A percentile compares a stretch with the other conserved stretches of the same genome.
These are phyloP conservation scores for Piprites chloris DNA, from an alignment of 2,113 vertebrate genomes.

Conservation along the genomic window DNA sequence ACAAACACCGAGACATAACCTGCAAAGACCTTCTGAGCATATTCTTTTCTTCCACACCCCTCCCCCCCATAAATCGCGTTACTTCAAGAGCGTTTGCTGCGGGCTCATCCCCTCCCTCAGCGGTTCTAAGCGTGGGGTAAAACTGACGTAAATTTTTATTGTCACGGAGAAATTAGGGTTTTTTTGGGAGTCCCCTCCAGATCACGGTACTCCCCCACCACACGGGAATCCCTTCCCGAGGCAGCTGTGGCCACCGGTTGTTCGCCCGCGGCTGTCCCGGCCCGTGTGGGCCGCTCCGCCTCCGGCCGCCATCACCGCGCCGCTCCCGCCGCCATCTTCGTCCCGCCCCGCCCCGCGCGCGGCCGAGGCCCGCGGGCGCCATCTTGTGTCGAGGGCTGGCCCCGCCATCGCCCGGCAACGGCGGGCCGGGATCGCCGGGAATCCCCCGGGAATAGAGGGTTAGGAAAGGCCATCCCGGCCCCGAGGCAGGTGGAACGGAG, in stretches of 20 bases:
- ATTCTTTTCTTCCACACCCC: too few relatives aligned
- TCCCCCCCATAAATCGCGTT: background rate
- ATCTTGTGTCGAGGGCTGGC: background rate
- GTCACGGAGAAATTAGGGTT: fast-evolving
- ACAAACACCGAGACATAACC: background rate
- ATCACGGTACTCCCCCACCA: fast-evolving
- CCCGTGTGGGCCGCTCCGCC: fast-evolving
- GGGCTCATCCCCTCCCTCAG: background rate
- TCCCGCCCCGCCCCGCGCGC: background rate
- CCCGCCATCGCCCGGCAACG: conserved; percentile 22
- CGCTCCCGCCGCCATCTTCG: background rate
- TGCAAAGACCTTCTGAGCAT: background rate
- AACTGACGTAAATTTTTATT: background rate
- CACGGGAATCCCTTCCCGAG: fast-evolving
- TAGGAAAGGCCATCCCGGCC: background rate
- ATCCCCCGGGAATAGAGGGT: background rate
- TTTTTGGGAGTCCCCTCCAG: fast-evolving
- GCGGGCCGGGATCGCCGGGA: background rate
- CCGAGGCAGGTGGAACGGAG: background rate
- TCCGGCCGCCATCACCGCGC: fast-evolving
- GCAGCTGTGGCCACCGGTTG: fast-evolving
- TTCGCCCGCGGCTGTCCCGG: fast-evolving
- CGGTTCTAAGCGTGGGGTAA: background rate
- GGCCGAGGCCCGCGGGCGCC: background rate
- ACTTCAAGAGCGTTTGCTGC: background rate